These are phyloP conservation scores for Felis catus DNA, from an alignment of 2,113 vertebrate species.

Conservation along the genomic window F.catus_Fca126_mat1.0 CM031418.1:70531001-70531500, in stretches of 20 bases:
- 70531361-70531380: neutral
- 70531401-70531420: too few species aligned
- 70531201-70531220: neutral
- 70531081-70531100: neutral
- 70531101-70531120: neutral
- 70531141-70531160: neutral
- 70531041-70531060: neutral
- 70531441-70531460: too few species aligned
- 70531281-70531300: neutral
- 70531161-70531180: neutral
- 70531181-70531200: neutral
- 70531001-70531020: neutral
- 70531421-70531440: too few species aligned
- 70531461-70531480: too few species aligned
- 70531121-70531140: neutral
- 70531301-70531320: neutral
- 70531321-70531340: neutral
- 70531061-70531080: neutral
- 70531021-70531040: neutral
- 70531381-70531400: neutral
- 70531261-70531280: neutral
- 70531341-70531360: neutral
- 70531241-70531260: neutral
- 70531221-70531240: neutral
- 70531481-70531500: too few species aligned